Conservation (phyloP, 2,888 invertebrate genomes). For the Drosophila mayaguana region DNA sequence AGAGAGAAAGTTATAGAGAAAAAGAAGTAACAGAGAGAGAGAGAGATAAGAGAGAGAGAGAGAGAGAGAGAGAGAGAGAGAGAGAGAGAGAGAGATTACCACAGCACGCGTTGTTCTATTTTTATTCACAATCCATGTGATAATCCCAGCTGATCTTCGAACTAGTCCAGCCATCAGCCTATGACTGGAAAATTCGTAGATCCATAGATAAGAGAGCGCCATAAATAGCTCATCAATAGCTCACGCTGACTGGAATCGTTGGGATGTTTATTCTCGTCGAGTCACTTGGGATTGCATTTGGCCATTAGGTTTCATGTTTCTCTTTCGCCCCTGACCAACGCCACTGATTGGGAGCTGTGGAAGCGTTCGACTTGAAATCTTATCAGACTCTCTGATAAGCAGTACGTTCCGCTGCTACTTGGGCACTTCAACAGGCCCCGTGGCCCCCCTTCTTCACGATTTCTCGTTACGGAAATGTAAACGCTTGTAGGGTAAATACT, state of each 20-base stretch:
- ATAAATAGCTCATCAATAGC: constrained; percentile 7
- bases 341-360: constrained; percentile 27
- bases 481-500: constrained; percentile 16
- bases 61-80: background rate
- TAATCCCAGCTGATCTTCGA: background rate
- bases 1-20: background rate
- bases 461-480: constrained; percentile 37
- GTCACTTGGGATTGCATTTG: constrained; percentile 35
- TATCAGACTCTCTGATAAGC: constrained; percentile 53
- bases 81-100: background rate
- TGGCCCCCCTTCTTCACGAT: background rate
- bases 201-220: background rate
- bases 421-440: constrained; percentile 39
- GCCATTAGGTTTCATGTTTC: background rate
- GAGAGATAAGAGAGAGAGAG: background rate
- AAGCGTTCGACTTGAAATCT: constrained; percentile 37
- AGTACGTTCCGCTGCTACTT: constrained; percentile 26
- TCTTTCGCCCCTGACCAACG: constrained; percentile 1
- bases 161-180: background rate
- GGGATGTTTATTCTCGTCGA: constrained; percentile 10
- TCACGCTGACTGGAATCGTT: constrained; percentile 1
- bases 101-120: background rate
- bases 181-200: background rate
- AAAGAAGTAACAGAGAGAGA: background rate
- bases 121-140: background rate